These are phyloP conservation scores for Diarsia brunnea DNA, from an alignment of 2,888 invertebrate genomes.

Conservation along the genomic window DNA sequence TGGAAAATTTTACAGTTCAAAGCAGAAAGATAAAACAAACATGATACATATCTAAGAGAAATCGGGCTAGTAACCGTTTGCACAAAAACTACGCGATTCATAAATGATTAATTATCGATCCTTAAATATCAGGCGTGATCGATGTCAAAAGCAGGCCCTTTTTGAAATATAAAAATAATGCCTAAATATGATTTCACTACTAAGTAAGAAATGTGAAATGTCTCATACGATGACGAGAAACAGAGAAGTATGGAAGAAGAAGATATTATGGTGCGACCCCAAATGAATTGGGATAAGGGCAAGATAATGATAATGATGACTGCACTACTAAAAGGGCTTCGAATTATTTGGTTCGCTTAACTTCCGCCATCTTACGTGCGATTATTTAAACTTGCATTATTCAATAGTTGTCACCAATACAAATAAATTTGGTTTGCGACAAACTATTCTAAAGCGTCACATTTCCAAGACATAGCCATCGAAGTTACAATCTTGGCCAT, in stretches of 20 bases:
- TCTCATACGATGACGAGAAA: too few species aligned
- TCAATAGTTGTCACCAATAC: not conserved
- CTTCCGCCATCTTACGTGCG: too few species aligned
- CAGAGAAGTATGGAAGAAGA: too few species aligned
- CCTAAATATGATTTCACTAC: not conserved
- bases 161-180: not conserved
- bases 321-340: not conserved
- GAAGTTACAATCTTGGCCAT: too few species aligned
- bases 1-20: slow-evolving; percentile 1
- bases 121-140: too few species aligned
- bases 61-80: not conserved
- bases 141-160: too few species aligned
- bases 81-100: not conserved
- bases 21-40: not conserved
- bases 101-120: too few species aligned
- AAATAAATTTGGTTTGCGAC: not conserved
- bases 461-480: not conserved
- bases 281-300: too few species aligned
- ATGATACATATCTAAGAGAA: slow-evolving; percentile 8
- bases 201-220: too few species aligned
- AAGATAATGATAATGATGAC: too few species aligned
- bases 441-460: not conserved
- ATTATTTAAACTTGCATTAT: not conserved
- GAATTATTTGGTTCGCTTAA: not conserved
- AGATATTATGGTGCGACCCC: too few species aligned